Percentiles rank a stretch among this genome's conserved stretches.
phyloP scores from a whole-genome alignment of 37 sponge, comb jelly and placozoan genomes.

The Halichondria panicea region DNA sequence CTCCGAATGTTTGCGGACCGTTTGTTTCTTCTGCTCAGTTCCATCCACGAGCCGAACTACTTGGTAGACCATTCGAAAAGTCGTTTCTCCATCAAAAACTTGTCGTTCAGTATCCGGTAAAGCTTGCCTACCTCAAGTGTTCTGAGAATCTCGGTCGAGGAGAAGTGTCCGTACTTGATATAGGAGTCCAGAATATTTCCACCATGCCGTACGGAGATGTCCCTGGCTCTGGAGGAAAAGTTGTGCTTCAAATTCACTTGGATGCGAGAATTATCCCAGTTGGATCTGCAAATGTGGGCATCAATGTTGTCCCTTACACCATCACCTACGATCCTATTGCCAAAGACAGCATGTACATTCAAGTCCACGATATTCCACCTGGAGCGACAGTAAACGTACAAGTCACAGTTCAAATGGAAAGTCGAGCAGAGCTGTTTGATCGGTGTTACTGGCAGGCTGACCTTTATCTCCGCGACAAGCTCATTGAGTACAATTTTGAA shows the following conservation, averaged over 20 bases:
- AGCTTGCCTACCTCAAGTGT: conserved; percentile 56
- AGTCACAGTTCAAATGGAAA: conserved; percentile 71
- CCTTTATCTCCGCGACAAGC: conserved; percentile 74
- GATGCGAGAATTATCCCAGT: conserved; percentile 75
- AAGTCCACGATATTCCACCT: conserved; percentile 64
- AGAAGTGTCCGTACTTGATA: conserved; percentile 66
- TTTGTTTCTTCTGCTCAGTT: conserved; percentile 73
- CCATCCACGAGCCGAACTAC: conserved; percentile 58
- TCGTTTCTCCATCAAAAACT: conserved; percentile 57
- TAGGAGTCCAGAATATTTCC: conserved; percentile 78
- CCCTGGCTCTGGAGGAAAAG: conserved; percentile 68
- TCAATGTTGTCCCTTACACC: conserved; percentile 52
- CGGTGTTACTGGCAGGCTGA: conserved; percentile 75
- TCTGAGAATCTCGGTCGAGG: conserved; percentile 71
- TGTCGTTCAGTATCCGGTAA: conserved; percentile 80
- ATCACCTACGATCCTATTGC: conserved; percentile 66
- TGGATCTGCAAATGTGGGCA: conserved; percentile 48
- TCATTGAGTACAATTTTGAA: conserved; percentile 77
- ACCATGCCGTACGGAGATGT: conserved; percentile 65
- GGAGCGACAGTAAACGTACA: conserved; percentile 55
- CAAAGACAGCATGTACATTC: conserved; percentile 71
- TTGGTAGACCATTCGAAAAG: conserved; percentile 76
- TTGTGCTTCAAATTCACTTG: conserved; percentile 61
- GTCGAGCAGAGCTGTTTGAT: conserved; percentile 77
- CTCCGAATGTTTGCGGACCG: conserved; percentile 78